Evolutionary conservation across 1,140 invertebrate species (phyloP), one percentile per base, ranked within the genome.

Genomic region (Cepaea nemoralis): DNA sequence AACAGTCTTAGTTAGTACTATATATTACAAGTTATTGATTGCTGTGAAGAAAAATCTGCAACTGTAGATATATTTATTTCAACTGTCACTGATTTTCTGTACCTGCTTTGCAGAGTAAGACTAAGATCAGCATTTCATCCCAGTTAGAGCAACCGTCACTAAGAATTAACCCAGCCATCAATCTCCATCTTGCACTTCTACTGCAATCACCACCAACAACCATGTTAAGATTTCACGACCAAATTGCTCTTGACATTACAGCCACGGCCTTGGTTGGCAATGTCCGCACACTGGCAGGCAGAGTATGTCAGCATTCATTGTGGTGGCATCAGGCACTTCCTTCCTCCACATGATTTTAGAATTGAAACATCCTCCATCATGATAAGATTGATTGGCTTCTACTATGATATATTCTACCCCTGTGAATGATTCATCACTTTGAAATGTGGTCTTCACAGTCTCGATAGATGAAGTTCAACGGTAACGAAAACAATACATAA

Each of bases 61-160:
- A 70, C 27, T 50, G 37, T 27, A 16, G 14, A 27, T 24, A 22
- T 59, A 19, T 22, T 55, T 73, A 35, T 2, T 71, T 67, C 66
- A 10, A 45, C 31, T 70, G 6, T 70, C 35, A 80, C 42, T 80
- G n/a, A 80, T 80, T 80, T 59, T 73, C 1, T 80, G 39, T 80
- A 73, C 78, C 66, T 80, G 78, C 78, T 80, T 80, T 80, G 78
- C 78, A 80, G 78, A 50, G 63, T 63, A 40, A 35, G 39, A 42
- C 67, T 80, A 80, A 80, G 69, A 80, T 80, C 78, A 80, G 78
- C 78, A 67, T 80, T 37, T 73, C 78, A 80, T 73, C 78, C 67
- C 45, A 24, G 42, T 80, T 80, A 80, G 69, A 73, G 22, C 55
- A 80, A 40, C 78, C 78, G 69, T 31, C 78, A 71, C 67, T 80